Percentiles rank a stretch among this genome's conserved stretches.
phyloP scores from a whole-genome alignment of 1,140 invertebrate species.

The Condylostylus longicornis region DNA sequence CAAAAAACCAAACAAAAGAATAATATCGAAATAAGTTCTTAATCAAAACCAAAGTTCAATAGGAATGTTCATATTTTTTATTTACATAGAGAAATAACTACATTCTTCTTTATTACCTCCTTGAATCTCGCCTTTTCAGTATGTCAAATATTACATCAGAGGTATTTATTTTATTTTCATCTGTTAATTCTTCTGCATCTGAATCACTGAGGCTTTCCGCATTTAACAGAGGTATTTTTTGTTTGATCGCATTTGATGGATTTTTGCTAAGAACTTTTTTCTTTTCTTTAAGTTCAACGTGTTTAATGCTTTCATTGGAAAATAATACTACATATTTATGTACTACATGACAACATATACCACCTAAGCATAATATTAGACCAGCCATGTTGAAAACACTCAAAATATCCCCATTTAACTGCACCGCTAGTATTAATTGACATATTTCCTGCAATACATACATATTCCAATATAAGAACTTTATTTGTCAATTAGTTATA shows the following conservation, averaged over 20 bases:
- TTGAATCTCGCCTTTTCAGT: conserved; percentile 27
- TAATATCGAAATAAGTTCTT: no score
- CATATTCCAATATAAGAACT: no score
- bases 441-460: no score
- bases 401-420: conserved; percentile 71
- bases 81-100: no score
- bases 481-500: no score
- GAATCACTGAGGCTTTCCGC: conserved; percentile 9
- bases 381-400: conserved; percentile 72
- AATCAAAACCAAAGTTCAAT: no score
- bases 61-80: no score
- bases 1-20: no score
- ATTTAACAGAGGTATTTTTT: conserved; percentile 9
- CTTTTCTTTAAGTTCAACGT: conserved; percentile 15
- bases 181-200: conserved; percentile 10
- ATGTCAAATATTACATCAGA: conserved; percentile 33
- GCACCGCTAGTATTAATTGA: conserved; percentile 70
- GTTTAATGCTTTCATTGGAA: conserved; percentile 5
- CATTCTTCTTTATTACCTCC: no score
- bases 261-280: background rate
- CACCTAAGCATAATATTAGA: conserved; percentile 70
- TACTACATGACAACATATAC: conserved; percentile 74
- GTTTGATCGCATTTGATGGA: conserved; percentile 3
- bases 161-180: conserved; percentile 18
- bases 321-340: conserved; percentile 46